Base-by-base conservation (phyloP, 2,797 vertebrate genomes). In the Gymnoscopelus microlampas region DNA sequence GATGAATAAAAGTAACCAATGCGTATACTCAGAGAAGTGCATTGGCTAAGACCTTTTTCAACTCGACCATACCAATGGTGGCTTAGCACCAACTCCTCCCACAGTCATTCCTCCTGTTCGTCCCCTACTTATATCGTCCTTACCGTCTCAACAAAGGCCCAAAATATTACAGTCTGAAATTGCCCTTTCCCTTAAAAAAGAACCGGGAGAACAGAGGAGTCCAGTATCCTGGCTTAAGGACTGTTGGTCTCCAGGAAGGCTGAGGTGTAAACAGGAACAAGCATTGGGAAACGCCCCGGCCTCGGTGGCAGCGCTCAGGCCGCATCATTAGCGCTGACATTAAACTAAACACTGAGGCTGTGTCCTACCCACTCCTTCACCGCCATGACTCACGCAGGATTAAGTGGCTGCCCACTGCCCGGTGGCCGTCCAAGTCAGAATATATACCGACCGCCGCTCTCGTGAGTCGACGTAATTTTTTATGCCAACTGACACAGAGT, bases 231-330 rank as follows among this genome's bases (percentile, higher is more conserved):
- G 26, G 11, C 24, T 1, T n/a, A 66, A 49, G 53, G 47, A 24
- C 44, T 72, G 55, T 72, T 77, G 73, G 65, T 85, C 68, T 84
- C 84, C 60, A 87, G 85, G 85, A 85, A 85, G 81, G 73, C 76
- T 78, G 77, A 79, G 60, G 76, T 75, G 83, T 91, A 91, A 92
- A 92, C 89, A 90, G 85, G 81, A 91, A 86, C 64, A 83, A 81
- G 80, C 79, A 76, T 49, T 79, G 74, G 80, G 80, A 84, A 75
- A 86, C 64, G 53, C 81, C 85, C 83, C 82, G 81, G 77, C 85
- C 81, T 87, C 64, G 79, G 82, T 19, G 53, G 70, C 77, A 58
- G 14, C 11, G 73, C 78, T 66, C 74, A 80, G 79, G 81, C 89
- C 87, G 51, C 87, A 85, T 87, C 84, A 87, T 91, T 89, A 85